phyloP scores from a whole-genome alignment of 2,113 vertebrate species.

The Prolemur simus region DNA sequence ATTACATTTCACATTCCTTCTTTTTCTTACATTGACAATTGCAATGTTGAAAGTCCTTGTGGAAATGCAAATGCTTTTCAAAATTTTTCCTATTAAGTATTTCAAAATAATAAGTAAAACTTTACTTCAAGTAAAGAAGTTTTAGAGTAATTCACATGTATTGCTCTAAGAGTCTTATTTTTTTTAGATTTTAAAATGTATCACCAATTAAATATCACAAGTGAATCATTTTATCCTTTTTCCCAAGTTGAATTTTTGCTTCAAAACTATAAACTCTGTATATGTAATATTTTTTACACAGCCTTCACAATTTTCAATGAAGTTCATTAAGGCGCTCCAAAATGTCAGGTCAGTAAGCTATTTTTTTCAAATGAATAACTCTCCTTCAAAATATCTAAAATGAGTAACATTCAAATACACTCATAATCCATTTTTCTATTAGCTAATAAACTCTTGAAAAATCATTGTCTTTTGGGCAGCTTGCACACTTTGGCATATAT shows the following conservation, averaged over 20 bases:
- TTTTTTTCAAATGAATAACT: conserved; percentile 38
- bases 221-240: conserved; percentile 28
- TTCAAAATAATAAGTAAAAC: neutral
- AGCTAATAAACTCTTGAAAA: neutral
- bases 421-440: neutral
- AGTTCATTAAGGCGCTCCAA: conserved; percentile 50
- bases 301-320: conserved; percentile 55
- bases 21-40: neutral
- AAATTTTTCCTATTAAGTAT: neutral
- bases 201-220: neutral
- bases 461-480: neutral
- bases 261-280: neutral
- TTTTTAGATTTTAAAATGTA: conserved; percentile 33
- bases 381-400: neutral
- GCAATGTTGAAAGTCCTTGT: neutral
- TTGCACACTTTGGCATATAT: neutral
- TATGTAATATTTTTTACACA: conserved; percentile 7
- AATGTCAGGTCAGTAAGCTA: conserved; percentile 1
- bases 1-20: neutral
- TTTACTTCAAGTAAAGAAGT: neutral
- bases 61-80: neutral
- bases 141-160: neutral
- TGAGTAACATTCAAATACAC: conserved; percentile 1
- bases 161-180: neutral
- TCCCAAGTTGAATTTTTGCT: conserved; percentile 18